These are phyloP conservation scores for Tetrao urogallus DNA, from an alignment of 2,113 vertebrate species.

Conservation along the genomic window DNA sequence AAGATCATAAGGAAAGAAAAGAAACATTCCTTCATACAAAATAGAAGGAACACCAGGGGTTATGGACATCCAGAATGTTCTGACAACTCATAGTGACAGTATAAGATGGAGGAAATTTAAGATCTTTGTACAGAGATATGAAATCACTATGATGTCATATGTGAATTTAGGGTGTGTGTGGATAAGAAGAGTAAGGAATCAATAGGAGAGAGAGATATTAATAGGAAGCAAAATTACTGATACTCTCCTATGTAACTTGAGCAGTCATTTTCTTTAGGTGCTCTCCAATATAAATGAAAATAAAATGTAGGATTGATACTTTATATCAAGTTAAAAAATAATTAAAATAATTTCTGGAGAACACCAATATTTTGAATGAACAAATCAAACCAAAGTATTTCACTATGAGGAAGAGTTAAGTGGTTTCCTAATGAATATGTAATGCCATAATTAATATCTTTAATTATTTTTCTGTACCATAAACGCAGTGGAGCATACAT, in stretches of 20 bases:
- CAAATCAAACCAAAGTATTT: conserved; percentile 16
- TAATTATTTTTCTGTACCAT: conserved; percentile 33
- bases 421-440: conserved; percentile 37
- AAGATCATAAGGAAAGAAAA: background rate
- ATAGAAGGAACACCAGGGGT: background rate
- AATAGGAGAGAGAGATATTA: background rate
- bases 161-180: background rate
- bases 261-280: background rate
- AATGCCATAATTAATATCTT: conserved; percentile 43
- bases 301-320: background rate
- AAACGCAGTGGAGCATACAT: conserved; percentile 46
- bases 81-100: background rate
- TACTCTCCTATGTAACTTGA: background rate
- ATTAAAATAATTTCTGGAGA: background rate
- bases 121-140: background rate
- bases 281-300: background rate
- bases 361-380: background rate
- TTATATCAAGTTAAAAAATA: background rate
- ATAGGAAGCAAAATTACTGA: background rate
- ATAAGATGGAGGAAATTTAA: background rate
- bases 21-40: background rate
- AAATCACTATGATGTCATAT: background rate
- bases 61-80: background rate
- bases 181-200: background rate
- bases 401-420: background rate